Percentiles rank a stretch among this genome's conserved stretches.
Evolutionary conservation across 2,888 invertebrate genomes (phyloP).

Genomic region (Agrotis exclamationis): DNA sequence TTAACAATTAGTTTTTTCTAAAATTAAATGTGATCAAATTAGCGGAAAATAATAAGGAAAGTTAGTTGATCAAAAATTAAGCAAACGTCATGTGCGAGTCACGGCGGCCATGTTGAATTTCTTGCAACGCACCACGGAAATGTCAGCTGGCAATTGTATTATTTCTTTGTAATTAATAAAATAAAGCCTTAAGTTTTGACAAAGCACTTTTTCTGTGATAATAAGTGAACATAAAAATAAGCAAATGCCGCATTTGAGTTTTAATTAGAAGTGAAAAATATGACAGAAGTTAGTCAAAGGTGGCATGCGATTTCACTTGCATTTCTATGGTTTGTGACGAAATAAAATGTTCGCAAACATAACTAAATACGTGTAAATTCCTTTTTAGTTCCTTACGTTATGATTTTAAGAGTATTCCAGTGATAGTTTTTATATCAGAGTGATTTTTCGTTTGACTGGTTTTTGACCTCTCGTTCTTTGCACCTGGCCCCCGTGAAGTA

Average conservation of each 20-base stretch:
- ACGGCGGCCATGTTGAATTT: constrained; percentile 90
- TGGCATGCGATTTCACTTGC: constrained; percentile 90
- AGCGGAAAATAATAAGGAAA: constrained; percentile 38
- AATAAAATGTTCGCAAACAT: constrained; percentile 84
- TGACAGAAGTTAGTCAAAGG: constrained; percentile 85
- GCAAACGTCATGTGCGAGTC: constrained; percentile 87
- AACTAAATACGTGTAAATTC: constrained; percentile 79
- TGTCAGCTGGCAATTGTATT: constrained; percentile 90
- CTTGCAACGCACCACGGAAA: constrained; percentile 90
- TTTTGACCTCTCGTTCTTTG: constrained; percentile 72
- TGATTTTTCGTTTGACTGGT: constrained; percentile 75
- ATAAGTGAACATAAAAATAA: constrained; percentile 68
- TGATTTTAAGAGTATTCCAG: constrained; percentile 82
- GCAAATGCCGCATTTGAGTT: constrained; percentile 70
- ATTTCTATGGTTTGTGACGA: constrained; percentile 89
- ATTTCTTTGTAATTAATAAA: constrained; percentile 83
- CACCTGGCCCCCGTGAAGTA: constrained; percentile 78
- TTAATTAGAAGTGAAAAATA: constrained; percentile 81
- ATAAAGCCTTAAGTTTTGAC: constrained; percentile 75
- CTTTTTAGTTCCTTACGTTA: constrained; percentile 81
- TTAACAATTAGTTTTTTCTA: neutral
- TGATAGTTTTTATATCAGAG: constrained; percentile 77
- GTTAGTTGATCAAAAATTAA: constrained; percentile 71
- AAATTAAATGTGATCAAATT: neutral
- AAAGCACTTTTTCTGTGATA: constrained; percentile 75